Evolutionary conservation across 1,140 invertebrate species (phyloP), one percentile per base, ranked within the genome.

Genomic region (Arion vulgaris): DNA sequence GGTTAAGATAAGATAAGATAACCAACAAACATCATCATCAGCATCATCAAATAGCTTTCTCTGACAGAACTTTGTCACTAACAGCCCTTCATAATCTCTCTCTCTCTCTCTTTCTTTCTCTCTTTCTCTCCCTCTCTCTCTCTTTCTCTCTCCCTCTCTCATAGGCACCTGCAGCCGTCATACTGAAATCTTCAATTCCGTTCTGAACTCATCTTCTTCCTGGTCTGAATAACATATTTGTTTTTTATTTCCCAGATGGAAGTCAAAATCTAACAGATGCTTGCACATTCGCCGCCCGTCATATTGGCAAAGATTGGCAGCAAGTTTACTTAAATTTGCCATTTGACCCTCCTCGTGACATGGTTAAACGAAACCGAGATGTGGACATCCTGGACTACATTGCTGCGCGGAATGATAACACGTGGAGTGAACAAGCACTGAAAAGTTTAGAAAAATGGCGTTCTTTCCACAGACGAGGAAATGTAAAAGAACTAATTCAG

Each of bases 291-390:
- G 71, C 71, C 15, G 71, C 71, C 41, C 71, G 7, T 41, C n/a
- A 39, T 23, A 73, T 73, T 34, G 71, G 71, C 71, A 73, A 73
- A 19, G 71, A 73, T 38, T 73, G 71, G 71, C 38, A 73, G 15
- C 39, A 73, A 41, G 38, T 73, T 7, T 73, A 73, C n/a, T 23
- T 39, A 36, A 39, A 4, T 38, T 32, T 73, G 71, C 71, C 71
- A 36, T 73, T 73, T 73, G 71, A 73, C 71, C 71, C 71, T 11
- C 71, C 71, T 5, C 36, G 71, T 39, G 36, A 73, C 23, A 11
- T 1, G 5, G 9, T 26, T 7, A 73, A 73, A 23, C 71, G 71
- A 26, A 36, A 39, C 38, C 71, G 41, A 4, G 71, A 73, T 32
- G 7, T 73, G 23, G 71, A 73, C 28, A 26, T 49, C 38, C 36